A percentile compares a stretch with the other conserved stretches of the same genome.
phyloP scores from a whole-genome alignment of 1,140 invertebrate species.

The Aphidius gifuensis region DNA sequence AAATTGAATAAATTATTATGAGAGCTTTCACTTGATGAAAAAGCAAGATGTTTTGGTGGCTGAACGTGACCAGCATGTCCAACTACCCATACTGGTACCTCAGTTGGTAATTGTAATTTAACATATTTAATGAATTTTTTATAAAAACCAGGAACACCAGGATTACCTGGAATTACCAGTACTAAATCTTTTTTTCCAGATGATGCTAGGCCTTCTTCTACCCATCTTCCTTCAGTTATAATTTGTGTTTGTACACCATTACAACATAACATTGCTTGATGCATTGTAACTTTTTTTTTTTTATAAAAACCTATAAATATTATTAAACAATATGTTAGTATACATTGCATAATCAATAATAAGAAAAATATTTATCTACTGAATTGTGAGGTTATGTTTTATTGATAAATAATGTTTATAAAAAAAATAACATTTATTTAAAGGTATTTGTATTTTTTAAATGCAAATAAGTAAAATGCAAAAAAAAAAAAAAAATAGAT shows the following conservation, averaged over 20 bases:
- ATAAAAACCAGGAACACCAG: slow-evolving; percentile 69
- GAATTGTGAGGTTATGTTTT: too few relatives aligned
- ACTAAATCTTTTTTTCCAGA: slow-evolving; percentile 55
- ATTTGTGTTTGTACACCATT: slow-evolving; percentile 66
- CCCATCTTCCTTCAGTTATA: slow-evolving; percentile 65
- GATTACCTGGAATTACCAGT: slow-evolving; percentile 68
- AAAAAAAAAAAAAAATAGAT: too few relatives aligned
- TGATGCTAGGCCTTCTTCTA: slow-evolving; percentile 58
- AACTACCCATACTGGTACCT: slow-evolving; percentile 69
- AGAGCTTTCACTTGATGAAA: slow-evolving; percentile 50
- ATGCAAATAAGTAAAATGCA: too few relatives aligned
- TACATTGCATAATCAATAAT: too few relatives aligned
- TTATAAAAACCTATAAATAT: neutral
- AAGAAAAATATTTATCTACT: too few relatives aligned
- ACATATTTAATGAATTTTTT: slow-evolving; percentile 65
- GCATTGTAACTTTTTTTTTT: slow-evolving; percentile 43
- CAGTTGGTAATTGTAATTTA: slow-evolving; percentile 55
- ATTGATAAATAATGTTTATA: too few relatives aligned
- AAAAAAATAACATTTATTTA: too few relatives aligned
- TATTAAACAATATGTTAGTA: neutral
- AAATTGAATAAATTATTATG: slow-evolving; percentile 64
- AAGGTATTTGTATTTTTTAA: too few relatives aligned
- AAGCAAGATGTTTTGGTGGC: slow-evolving; percentile 50
- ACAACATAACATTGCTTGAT: slow-evolving; percentile 59
- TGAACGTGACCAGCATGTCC: slow-evolving; percentile 71